These are phyloP conservation scores for Sebastes vulpes DNA, from an alignment of 2,797 vertebrate species.

Conservation along the genomic window DNA sequence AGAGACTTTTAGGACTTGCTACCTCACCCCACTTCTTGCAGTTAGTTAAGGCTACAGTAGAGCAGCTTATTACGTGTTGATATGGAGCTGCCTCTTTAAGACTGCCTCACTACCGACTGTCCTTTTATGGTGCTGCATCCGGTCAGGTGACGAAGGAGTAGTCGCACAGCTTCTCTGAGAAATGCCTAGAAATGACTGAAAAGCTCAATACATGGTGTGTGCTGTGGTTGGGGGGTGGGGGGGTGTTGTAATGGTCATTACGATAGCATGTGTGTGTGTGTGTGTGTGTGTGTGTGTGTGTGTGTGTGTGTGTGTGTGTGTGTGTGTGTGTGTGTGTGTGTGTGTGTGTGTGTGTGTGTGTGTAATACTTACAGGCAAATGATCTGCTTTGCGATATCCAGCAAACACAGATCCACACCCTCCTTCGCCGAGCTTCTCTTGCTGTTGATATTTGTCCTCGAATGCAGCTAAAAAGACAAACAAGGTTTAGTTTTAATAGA, in stretches of 20 bases:
- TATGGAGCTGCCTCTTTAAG: conserved; percentile 83
- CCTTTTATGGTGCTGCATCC: conserved; percentile 86
- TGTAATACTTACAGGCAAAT: no score
- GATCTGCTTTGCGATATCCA: no score
- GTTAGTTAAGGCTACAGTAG: conserved; percentile 68
- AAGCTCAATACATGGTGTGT: conserved; percentile 76
- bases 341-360: no score
- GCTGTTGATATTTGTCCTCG: no score
- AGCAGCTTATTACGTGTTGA: conserved; percentile 50
- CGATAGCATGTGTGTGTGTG: not conserved
- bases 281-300: conserved; percentile 19
- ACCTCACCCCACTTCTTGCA: conserved; percentile 60
- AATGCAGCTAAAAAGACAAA: no score
- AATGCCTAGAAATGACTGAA: conserved; percentile 86
- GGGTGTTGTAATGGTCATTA: conserved; percentile 62
- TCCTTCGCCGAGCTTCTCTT: no score
- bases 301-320: conserved; percentile 51
- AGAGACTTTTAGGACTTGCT: conserved; percentile 44
- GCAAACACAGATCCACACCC: no score
- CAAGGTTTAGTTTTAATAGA: no score
- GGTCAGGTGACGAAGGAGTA: conserved; percentile 86
- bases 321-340: no score
- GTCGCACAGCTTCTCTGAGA: conserved; percentile 82
- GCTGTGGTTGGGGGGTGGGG: conserved; percentile 40
- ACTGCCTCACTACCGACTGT: conserved; percentile 80